Conservation (phyloP, 2,113 vertebrate species). For the Perca schrenkii region DNA sequence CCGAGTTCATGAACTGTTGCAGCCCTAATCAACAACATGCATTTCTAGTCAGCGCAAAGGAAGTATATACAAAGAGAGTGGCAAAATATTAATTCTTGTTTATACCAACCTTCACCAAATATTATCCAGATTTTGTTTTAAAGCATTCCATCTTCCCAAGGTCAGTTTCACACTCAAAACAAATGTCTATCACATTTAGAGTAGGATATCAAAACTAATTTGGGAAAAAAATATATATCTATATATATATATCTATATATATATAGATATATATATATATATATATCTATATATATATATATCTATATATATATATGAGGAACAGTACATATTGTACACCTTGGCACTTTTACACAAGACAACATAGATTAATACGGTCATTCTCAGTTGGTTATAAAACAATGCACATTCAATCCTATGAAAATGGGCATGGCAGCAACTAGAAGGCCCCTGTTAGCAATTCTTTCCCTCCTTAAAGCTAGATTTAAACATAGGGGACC, state of each 20-base stretch:
- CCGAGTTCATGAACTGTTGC: too few species aligned
- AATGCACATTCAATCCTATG: neutral
- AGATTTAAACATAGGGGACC: neutral
- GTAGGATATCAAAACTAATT: neutral
- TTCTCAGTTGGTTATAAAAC: neutral
- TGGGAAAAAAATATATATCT: too few species aligned
- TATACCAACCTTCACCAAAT: neutral
- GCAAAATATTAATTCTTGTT: neutral
- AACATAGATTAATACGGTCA: neutral
- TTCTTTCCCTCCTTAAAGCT: neutral
- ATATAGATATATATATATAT: too few species aligned
- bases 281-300: too few species aligned
- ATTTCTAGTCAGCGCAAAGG: too few species aligned
- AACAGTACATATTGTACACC: neutral
- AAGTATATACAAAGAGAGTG: too few species aligned
- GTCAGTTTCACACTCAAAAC: neutral
- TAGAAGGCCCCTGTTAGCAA: neutral
- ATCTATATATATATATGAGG: too few species aligned
- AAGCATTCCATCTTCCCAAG: neutral
- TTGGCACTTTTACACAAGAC: too few species aligned
- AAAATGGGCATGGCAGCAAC: neutral
- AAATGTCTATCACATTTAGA: neutral
- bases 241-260: too few species aligned
- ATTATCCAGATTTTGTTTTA: neutral
- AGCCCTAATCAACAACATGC: too few species aligned